phyloP scores from a whole-genome alignment of 2,113 vertebrate genomes.

The Raja brachyura region DNA sequence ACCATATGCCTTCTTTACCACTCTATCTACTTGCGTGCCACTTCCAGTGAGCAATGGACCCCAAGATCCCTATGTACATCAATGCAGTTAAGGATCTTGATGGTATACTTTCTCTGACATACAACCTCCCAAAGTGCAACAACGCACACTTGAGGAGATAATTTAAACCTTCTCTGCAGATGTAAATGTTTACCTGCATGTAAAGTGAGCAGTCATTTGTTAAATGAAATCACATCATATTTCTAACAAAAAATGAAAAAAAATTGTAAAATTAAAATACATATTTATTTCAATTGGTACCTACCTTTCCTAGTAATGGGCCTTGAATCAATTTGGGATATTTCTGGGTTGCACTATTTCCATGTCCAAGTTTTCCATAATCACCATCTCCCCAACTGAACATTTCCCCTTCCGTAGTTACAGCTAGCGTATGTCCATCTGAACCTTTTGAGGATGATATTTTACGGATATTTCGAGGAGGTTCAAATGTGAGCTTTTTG shows the following conservation, averaged over 20 bases:
- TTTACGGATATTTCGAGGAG: conserved; percentile 63
- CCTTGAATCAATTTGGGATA: conserved; percentile 60
- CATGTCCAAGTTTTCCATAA: conserved; percentile 69
- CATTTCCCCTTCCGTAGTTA: conserved; percentile 65
- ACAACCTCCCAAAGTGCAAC: no score
- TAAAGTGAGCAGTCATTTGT: background rate
- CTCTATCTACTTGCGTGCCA: no score
- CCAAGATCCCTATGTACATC: no score
- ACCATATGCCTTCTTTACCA: no score
- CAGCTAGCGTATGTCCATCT: conserved; percentile 66
- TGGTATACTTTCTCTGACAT: no score
- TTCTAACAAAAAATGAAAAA: background rate
- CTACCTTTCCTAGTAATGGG: conserved; percentile 38
- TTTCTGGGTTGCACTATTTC: conserved; percentile 69
- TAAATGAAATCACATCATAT: background rate
- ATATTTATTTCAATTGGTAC: background rate
- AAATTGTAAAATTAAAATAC: background rate
- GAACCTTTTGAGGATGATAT: conserved; percentile 70
- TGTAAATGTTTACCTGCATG: background rate
- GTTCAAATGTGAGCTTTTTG: conserved; percentile 67
- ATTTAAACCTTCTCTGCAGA: background rate
- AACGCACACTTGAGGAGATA: background rate
- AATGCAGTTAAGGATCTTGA: no score
- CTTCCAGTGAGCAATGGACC: no score
- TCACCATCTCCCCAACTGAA: conserved; percentile 73